Conservation (phyloP, 2,113 vertebrate species). For the Amblyopsis rosae region DNA sequence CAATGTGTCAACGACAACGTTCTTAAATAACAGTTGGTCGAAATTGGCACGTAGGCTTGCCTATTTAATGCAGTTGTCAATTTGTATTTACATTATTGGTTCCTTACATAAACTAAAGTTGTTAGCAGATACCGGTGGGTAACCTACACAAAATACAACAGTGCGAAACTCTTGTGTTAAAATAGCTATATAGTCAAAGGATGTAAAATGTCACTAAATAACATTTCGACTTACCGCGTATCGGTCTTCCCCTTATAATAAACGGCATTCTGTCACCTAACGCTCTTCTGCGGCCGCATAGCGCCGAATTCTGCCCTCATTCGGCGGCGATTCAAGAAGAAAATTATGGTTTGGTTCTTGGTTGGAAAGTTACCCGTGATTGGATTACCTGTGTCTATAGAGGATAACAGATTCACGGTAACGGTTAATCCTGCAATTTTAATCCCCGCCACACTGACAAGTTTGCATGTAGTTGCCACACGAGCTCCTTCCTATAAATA, state of each 20-base stretch:
- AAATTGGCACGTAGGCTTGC: too few species aligned
- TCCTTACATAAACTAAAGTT: too few species aligned
- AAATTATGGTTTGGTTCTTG: conserved; percentile 46
- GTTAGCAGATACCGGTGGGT: too few species aligned
- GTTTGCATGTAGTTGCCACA: conserved; percentile 21
- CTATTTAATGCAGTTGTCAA: too few species aligned
- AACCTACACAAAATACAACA: too few species aligned
- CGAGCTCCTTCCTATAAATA: conserved; percentile 17
- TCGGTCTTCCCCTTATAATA: conserved; percentile 66
- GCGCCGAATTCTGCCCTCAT: conserved; percentile 51
- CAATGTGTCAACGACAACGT: too few species aligned
- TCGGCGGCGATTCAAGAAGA: conserved; percentile 39
- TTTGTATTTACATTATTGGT: too few species aligned
- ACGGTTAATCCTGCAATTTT: conserved; percentile 86
- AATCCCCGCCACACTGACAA: conserved; percentile 78
- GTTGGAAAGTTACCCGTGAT: conserved; percentile 76
- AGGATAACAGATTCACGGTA: conserved; percentile 86
- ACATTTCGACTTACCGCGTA: conserved; percentile 64
- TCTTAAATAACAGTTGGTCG: too few species aligned
- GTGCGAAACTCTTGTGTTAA: too few species aligned
- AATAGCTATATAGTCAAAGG: too few species aligned
- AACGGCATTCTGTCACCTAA: conserved; percentile 75
- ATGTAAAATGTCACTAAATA: not conserved
- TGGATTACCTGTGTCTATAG: conserved; percentile 86
- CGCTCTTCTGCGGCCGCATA: conserved; percentile 56